Conservation (phyloP, 2,113 vertebrate species). For the Dermatemys mawii region DNA sequence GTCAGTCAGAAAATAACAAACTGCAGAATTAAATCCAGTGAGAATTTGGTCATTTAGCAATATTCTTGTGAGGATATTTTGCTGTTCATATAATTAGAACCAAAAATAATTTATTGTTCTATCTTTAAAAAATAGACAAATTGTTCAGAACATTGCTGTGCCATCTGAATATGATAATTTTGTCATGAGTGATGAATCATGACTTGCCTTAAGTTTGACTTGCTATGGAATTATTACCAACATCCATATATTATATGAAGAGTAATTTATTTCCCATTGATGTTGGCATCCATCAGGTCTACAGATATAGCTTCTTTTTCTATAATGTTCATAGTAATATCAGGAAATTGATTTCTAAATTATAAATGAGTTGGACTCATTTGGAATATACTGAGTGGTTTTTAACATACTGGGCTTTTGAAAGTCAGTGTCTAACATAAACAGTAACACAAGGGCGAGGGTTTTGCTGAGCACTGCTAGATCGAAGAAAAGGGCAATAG, state of each 20-base stretch:
- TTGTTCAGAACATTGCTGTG: background rate
- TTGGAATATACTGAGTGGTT: background rate
- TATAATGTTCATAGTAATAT: constrained; percentile 10
- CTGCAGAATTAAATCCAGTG: background rate
- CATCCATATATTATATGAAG: background rate
- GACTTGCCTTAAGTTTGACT: constrained; percentile 14
- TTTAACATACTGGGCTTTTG: constrained; percentile 15
- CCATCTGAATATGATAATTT: background rate
- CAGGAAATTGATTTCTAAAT: constrained; percentile 49
- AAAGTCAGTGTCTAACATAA: constrained; percentile 18
- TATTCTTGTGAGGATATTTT: background rate
- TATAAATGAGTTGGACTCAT: constrained; percentile 10
- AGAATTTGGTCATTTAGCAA: background rate
- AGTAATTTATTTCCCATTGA: constrained; percentile 15
- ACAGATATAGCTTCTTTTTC: constrained; percentile 20
- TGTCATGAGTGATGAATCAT: background rate
- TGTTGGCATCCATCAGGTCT: background rate
- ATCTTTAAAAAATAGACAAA: background rate
- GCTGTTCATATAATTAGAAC: background rate
- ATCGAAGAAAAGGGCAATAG: background rate
- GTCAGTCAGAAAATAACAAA: background rate
- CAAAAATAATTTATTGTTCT: constrained; percentile 14
- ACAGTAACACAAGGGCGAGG: background rate
- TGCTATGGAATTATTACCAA: constrained; percentile 43
- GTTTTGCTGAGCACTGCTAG: background rate